Conservation (phyloP, 2,797 vertebrate genomes). For the Hemitrygon akajei region DNA sequence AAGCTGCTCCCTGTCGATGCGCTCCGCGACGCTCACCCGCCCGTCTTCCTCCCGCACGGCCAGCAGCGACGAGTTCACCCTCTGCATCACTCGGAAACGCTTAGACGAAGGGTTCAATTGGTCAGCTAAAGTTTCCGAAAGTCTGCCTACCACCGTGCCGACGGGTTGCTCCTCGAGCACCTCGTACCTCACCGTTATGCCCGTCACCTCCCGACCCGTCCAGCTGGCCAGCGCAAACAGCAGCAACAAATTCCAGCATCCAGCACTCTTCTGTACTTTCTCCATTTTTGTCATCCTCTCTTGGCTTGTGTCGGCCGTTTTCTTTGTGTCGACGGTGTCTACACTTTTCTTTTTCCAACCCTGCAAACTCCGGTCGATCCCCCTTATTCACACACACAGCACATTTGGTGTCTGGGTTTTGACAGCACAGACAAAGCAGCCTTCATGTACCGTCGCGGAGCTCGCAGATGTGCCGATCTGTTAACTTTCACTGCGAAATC, state of each 20-base stretch:
- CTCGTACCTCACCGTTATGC: constrained; percentile 85
- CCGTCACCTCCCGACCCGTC: constrained; percentile 49
- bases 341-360: too few species aligned
- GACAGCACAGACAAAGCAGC: constrained; percentile 14
- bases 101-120: constrained; percentile 70
- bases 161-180: constrained; percentile 93
- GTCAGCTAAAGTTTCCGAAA: constrained; percentile 80
- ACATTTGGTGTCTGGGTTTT: background rate
- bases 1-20: constrained; percentile 89
- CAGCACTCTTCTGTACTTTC: background rate
- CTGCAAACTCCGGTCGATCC: background rate
- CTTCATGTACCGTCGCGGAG: constrained; percentile 3
- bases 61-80: constrained; percentile 72
- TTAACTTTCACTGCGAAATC: background rate
- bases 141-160: constrained; percentile 78
- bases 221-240: constrained; percentile 48
- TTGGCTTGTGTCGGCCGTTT: background rate
- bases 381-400: background rate
- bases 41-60: constrained; percentile 83
- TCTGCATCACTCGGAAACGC: constrained; percentile 87
- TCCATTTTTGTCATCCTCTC: background rate
- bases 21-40: constrained; percentile 81
- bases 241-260: background rate
- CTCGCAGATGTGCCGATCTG: background rate
- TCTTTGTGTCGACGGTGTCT: background rate